phyloP scores from a whole-genome alignment of 2,797 vertebrate species.

The Sebastes nivosus region DNA sequence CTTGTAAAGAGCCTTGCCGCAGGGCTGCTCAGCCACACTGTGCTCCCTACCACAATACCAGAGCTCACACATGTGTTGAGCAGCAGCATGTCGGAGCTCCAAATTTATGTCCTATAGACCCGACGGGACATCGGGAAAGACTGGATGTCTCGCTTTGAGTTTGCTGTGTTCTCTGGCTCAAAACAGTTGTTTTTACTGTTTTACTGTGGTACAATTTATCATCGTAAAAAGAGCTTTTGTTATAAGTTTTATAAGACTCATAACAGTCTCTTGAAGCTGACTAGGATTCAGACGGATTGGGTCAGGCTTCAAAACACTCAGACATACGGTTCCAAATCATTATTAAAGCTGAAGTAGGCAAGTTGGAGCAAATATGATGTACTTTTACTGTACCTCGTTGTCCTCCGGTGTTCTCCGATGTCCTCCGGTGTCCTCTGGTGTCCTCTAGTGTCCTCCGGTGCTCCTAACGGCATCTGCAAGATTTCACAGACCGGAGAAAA shows the following conservation, averaged over 20 bases:
- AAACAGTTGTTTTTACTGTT: conserved; percentile 14
- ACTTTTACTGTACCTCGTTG: too few relatives aligned
- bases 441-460: too few relatives aligned
- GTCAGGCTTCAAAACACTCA: background rate
- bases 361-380: too few relatives aligned
- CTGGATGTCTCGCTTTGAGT: background rate
- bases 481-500: too few relatives aligned
- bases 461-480: too few relatives aligned
- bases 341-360: background rate
- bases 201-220: background rate
- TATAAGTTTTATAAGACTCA: background rate
- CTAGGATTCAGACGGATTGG: background rate
- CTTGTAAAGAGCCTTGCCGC: conserved; percentile 65
- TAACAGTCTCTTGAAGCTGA: background rate
- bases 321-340: background rate
- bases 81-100: conserved; percentile 35
- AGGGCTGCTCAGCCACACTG: conserved; percentile 44
- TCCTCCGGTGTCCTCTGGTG: too few relatives aligned
- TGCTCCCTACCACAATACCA: conserved; percentile 53
- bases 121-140: conserved; percentile 26
- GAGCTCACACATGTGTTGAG: conserved; percentile 62
- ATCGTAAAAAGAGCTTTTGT: background rate
- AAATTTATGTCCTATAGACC: conserved; percentile 47
- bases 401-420: too few relatives aligned
- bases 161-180: background rate